Conservation (phyloP, 2,888 invertebrate genomes). For the Patella ulyssiponensis region DNA sequence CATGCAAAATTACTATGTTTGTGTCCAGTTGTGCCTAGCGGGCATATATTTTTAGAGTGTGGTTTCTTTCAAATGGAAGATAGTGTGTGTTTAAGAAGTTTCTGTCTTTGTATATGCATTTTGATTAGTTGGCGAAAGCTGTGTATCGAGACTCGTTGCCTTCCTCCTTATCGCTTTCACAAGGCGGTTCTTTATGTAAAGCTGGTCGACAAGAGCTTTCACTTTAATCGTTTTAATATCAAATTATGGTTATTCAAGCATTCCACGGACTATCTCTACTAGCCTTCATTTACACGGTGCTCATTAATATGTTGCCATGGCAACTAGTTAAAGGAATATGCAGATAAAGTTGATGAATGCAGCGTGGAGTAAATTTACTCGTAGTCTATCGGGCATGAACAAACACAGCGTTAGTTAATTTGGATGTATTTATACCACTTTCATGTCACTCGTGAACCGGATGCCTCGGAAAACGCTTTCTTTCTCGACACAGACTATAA, state of each 20-base stretch:
- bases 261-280: slow-evolving; percentile 12
- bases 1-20: too few relatives aligned
- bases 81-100: background rate
- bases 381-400: slow-evolving; percentile 13
- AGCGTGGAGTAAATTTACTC: slow-evolving; percentile 22
- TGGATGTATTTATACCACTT: slow-evolving; percentile 26
- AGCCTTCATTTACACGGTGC: slow-evolving; percentile 24
- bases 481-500: background rate
- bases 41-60: too few relatives aligned
- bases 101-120: slow-evolving; percentile 9
- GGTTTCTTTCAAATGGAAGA: too few relatives aligned
- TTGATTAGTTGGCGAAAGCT: background rate
- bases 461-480: slow-evolving; percentile 4
- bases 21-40: too few relatives aligned
- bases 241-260: slow-evolving; percentile 12
- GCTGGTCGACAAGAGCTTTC: background rate
- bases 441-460: background rate
- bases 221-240: slow-evolving; percentile 13
- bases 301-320: slow-evolving; percentile 37
- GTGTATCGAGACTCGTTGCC: background rate
- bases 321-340: slow-evolving; percentile 30
- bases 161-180: background rate
- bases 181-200: slow-evolving; percentile 2
- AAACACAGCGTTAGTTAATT: slow-evolving; percentile 24
- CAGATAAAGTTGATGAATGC: slow-evolving; percentile 21